These are phyloP conservation scores for Pseudomyrmex dendroicus DNA, from an alignment of 1,140 invertebrate genomes.

Conservation along the genomic window DNA sequence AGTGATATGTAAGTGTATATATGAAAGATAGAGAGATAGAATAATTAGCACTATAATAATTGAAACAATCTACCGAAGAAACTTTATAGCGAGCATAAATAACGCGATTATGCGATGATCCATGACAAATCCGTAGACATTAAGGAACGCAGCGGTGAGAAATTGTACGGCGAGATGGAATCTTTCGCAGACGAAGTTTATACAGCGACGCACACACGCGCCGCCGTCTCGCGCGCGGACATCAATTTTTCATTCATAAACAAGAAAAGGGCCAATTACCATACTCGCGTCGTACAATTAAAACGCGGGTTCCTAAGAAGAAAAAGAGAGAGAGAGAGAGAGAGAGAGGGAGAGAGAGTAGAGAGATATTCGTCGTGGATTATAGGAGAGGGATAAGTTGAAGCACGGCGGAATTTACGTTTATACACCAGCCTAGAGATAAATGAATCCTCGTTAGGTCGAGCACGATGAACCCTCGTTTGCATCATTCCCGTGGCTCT, in stretches of 20 bases:
- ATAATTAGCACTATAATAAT: not conserved
- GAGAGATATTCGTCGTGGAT: slow-evolving; percentile 63
- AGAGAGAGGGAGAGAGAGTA: slow-evolving; percentile 69
- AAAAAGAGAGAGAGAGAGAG: slow-evolving; percentile 33
- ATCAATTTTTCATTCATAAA: slow-evolving; percentile 73
- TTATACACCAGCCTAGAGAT: slow-evolving; percentile 76
- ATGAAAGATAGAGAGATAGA: too few species aligned
- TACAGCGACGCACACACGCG: not conserved
- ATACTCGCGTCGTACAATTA: slow-evolving; percentile 78
- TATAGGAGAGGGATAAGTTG: slow-evolving; percentile 77
- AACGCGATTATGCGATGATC: slow-evolving; percentile 28
- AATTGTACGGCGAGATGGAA: slow-evolving; percentile 35
- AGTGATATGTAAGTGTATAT: not conserved
- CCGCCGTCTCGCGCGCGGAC: slow-evolving; percentile 3
- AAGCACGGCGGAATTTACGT: slow-evolving; percentile 79
- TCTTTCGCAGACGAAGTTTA: slow-evolving; percentile 28
- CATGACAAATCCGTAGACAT: slow-evolving; percentile 57
- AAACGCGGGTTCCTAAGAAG: slow-evolving; percentile 65
- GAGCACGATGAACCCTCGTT: slow-evolving; percentile 72
- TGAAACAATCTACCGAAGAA: slow-evolving; percentile 23
- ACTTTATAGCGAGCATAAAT: slow-evolving; percentile 37
- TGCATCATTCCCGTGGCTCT: slow-evolving; percentile 66
- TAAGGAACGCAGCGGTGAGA: slow-evolving; percentile 37
- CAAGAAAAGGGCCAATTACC: slow-evolving; percentile 78
- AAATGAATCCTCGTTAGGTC: slow-evolving; percentile 82